Evolutionary conservation across 2,888 invertebrate species (phyloP), one percentile per base, ranked within the genome.

Genomic region (Cryptocheilus praepositus): DNA sequence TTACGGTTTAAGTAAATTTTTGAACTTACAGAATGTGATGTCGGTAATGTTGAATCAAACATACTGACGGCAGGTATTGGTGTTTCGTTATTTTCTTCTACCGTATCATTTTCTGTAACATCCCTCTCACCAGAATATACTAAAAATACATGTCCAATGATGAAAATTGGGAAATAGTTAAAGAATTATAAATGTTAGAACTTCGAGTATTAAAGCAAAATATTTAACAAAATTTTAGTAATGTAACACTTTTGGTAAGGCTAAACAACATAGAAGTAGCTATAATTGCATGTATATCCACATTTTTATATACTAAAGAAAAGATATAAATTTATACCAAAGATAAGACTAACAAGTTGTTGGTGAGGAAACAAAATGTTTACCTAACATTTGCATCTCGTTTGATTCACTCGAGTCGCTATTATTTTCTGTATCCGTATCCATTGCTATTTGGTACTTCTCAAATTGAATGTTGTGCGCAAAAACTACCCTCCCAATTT

Each of bases 31-130:
- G 91, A 90, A 83, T 92, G 92, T 65, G 91, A 89, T 1, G 90
- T 90, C 15, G 92, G 91, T 55, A 92, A 79, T 71, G 90, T 90
- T 7, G 90, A 89, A 76, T 92, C 92, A 67, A 91, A 91, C 3
- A 80, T 82, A 19, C 67, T 79, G 22, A 82, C 79, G 2, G 56
- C 43, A 2, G 72, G 64, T 15, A 54, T 4, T 49, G 49, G 58
- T 19, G 15, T 52, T 21, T 65, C 65, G 11, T 61, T 59, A 11
- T 19, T 11, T 21, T 25, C 8, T 7, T 59, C 57, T 60, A 19
- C 44, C 22, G n/a, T n/a, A n/a, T 21, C 18, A 11, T 16, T 7
- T 0, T 8, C 60, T 7, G 45, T 7, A n/a, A 8, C 57, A 11
- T 11, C 13, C 21, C 28, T n/a, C n/a, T n/a, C n/a, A n/a, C n/a